These are phyloP conservation scores for Ailurus styani DNA, from an alignment of 2,113 vertebrate species.

Conservation along the genomic window DNA sequence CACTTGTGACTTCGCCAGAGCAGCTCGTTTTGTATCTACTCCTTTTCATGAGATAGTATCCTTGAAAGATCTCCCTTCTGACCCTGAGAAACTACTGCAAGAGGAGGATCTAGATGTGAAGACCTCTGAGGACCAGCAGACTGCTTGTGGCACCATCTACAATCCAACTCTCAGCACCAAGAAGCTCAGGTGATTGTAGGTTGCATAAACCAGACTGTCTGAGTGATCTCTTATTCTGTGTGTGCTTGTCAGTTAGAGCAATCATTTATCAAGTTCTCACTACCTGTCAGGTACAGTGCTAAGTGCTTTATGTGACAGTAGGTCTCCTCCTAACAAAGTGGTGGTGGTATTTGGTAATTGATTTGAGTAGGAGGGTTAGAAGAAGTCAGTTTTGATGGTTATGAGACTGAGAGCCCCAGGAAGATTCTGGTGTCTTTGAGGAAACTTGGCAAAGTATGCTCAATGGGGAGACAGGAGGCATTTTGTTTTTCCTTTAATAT, in stretches of 20 bases:
- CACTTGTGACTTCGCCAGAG: constrained; percentile 86
- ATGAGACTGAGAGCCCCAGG: background rate
- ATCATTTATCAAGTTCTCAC: background rate
- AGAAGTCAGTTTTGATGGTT: background rate
- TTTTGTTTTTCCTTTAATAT: constrained; percentile 13
- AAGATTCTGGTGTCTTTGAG: background rate
- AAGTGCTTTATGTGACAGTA: background rate
- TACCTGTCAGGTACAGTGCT: background rate
- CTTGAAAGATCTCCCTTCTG: constrained; percentile 72
- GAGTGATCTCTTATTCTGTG: background rate
- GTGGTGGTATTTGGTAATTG: background rate
- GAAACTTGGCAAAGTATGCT: background rate
- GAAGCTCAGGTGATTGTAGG: constrained; percentile 81
- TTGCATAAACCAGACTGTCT: background rate
- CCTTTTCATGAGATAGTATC: constrained; percentile 81
- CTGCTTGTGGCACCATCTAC: constrained; percentile 60
- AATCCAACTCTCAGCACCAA: constrained; percentile 76
- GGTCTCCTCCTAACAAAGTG: background rate
- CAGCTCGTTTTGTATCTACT: constrained; percentile 85
- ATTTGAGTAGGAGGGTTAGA: background rate
- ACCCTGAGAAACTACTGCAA: constrained; percentile 58
- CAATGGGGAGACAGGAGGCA: background rate
- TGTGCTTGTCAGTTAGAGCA: background rate
- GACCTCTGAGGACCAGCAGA: constrained; percentile 62
- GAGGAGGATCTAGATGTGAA: constrained; percentile 64